Conservation (phyloP, 2,797 vertebrate genomes). For the Taeniopygia guttata region DNA sequence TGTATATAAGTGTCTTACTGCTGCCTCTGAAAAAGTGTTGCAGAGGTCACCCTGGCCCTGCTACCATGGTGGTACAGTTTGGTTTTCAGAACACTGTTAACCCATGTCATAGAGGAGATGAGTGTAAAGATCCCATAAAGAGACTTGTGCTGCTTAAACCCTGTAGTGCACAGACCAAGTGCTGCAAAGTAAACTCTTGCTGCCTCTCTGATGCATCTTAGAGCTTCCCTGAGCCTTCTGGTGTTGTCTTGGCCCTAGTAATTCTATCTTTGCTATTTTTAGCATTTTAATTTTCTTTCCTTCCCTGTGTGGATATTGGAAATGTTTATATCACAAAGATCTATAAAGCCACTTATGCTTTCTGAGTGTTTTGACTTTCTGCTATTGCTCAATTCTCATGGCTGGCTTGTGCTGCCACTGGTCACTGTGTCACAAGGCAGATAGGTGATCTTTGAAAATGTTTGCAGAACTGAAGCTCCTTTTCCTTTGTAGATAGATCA, state of each 20-base stretch:
- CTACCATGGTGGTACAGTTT: rapidly evolving
- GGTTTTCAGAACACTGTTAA: neutral
- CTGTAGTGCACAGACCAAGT: too few species aligned
- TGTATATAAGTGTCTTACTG: neutral
- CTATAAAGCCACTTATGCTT: neutral
- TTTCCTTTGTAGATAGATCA: neutral
- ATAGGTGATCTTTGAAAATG: neutral
- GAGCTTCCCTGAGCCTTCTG: neutral
- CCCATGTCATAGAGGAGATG: neutral
- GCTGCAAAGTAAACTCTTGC: neutral
- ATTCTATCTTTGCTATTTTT: neutral
- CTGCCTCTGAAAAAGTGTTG: neutral
- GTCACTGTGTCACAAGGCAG: neutral
- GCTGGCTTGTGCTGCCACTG: neutral
- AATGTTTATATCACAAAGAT: neutral
- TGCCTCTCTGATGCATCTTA: neutral
- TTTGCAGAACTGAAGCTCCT: neutral
- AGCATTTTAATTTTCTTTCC: neutral
- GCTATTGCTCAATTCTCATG: neutral
- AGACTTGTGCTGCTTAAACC: neutral
- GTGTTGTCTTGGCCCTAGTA: neutral
- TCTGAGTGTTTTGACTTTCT: neutral
- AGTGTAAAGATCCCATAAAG: neutral
- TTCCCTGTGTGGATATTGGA: neutral
- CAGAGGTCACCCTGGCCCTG: neutral